Conservation (phyloP, 64 coral and sea anemone species). For the Montipora sp. region DNA sequence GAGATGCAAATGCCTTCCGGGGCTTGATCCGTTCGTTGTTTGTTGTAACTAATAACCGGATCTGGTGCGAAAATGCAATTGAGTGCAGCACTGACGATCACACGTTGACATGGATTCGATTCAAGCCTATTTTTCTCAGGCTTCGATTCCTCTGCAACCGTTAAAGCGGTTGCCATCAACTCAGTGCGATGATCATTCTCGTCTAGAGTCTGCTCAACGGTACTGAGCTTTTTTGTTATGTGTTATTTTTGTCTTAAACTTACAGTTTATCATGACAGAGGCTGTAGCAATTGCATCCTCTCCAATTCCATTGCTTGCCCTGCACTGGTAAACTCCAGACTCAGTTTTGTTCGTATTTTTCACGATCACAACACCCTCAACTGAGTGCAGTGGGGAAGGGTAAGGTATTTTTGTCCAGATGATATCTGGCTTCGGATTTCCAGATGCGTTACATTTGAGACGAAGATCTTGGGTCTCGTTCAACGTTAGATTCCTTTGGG, state of each 20-base stretch:
- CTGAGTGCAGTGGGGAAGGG: not conserved
- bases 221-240: too few relatives aligned
- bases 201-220: too few relatives aligned
- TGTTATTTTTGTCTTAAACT: not conserved
- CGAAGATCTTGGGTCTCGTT: not conserved
- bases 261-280: not conserved
- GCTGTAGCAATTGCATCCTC: not conserved
- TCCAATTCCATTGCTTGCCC: conserved; percentile 36
- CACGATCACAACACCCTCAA: not conserved
- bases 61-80: too few relatives aligned
- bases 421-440: conserved; percentile 21
- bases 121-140: too few relatives aligned
- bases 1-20: too few relatives aligned
- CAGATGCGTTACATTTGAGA: conserved; percentile 3
- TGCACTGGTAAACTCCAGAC: conserved; percentile 30
- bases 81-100: too few relatives aligned
- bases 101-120: too few relatives aligned
- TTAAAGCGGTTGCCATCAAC: too few relatives aligned
- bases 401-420: not conserved
- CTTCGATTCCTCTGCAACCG: too few relatives aligned
- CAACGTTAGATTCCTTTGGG: not conserved
- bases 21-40: too few relatives aligned
- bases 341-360: conserved; percentile 15
- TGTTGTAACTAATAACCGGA: too few relatives aligned
- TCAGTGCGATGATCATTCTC: too few relatives aligned